A percentile compares a stretch with the other conserved stretches of the same genome.
phyloP scores from a whole-genome alignment of 2,888 invertebrate genomes.

The Trissoscelio sp. region DNA sequence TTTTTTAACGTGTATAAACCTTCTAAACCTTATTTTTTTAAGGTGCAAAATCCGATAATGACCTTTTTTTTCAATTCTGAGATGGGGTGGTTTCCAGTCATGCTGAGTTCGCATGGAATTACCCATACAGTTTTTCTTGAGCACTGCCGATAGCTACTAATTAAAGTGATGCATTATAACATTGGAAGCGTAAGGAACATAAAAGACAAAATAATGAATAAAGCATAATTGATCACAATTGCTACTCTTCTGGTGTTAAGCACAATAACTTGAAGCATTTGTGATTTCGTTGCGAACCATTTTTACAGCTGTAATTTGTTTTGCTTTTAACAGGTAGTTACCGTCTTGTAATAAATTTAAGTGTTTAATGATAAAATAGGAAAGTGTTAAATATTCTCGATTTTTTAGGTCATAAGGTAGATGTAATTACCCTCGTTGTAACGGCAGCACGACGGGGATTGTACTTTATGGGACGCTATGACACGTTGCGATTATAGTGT shows the following conservation, averaged over 20 bases:
- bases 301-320: conserved; percentile 27
- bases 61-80: no score
- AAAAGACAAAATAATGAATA: background rate
- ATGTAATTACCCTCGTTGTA: conserved; percentile 28
- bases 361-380: conserved; percentile 48
- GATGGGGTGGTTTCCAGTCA: no score
- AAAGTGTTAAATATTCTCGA: conserved; percentile 54
- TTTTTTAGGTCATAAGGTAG: conserved; percentile 47
- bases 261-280: conserved; percentile 29
- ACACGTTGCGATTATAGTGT: conserved; percentile 45
- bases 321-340: conserved; percentile 29
- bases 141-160: conserved; percentile 46
- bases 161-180: conserved; percentile 35
- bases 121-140: no score
- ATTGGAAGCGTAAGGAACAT: conserved; percentile 14
- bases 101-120: no score
- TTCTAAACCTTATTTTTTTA: no score
- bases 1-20: no score
- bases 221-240: conserved; percentile 5
- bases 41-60: no score
- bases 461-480: conserved; percentile 24
- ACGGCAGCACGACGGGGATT: background rate
- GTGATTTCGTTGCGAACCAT: conserved; percentile 18
- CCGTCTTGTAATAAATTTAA: conserved; percentile 50
- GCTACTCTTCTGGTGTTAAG: conserved; percentile 30